Conservation (phyloP, 1,140 invertebrate species). For the Drosophila mojavensis region DNA sequence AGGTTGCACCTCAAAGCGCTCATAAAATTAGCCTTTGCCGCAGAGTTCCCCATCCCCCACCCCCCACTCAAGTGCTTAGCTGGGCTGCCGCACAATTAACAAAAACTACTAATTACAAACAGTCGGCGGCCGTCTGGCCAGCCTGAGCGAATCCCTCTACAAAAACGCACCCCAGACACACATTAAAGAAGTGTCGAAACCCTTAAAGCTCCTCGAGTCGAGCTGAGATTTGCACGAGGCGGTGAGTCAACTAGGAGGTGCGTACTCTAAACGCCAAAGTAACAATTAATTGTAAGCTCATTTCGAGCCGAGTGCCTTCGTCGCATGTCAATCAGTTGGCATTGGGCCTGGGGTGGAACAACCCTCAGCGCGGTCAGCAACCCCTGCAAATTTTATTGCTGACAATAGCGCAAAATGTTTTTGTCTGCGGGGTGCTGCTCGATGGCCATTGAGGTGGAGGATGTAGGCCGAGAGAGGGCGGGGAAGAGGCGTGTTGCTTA, state of each 20-base stretch:
- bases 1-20: constrained; percentile 31
- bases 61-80: constrained; percentile 2
- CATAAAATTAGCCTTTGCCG: constrained; percentile 51
- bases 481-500: constrained; percentile 60
- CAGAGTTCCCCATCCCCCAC: not conserved
- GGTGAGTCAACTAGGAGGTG: not conserved
- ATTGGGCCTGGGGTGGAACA: constrained; percentile 10
- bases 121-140: not conserved
- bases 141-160: constrained; percentile 7
- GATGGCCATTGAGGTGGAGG: not conserved
- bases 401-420: constrained; percentile 65
- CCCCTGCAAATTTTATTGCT: constrained; percentile 69
- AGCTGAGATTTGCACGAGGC: constrained; percentile 39
- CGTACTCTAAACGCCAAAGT: constrained; percentile 27
- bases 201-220: constrained; percentile 34
- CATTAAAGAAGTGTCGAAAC: constrained; percentile 41
- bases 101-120: constrained; percentile 66
- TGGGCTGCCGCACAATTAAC: constrained; percentile 56
- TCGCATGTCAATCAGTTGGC: constrained; percentile 65
- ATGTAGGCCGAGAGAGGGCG: not conserved
- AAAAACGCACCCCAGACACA: constrained; percentile 34
- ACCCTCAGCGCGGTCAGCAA: constrained; percentile 47
- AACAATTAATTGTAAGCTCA: constrained; percentile 74
- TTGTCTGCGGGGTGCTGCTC: constrained; percentile 17
- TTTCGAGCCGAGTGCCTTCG: constrained; percentile 51